Percentiles rank a stretch among this genome's conserved stretches.
Evolutionary conservation across 2,888 invertebrate species (phyloP).

Genomic region (Cantharis flavilabris): DNA sequence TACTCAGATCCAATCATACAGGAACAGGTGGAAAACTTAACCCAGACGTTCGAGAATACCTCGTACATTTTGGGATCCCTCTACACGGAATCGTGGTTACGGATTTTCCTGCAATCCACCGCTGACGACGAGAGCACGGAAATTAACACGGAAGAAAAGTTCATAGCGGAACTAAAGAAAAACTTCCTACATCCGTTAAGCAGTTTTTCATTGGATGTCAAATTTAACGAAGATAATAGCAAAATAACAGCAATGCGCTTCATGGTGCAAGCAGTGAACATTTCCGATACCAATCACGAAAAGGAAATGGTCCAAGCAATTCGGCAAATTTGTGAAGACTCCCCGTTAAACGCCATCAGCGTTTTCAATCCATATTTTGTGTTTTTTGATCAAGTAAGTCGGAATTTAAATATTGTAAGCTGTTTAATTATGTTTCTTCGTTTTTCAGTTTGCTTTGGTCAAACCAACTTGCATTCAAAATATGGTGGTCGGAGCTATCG

Average conservation of each 20-base stretch:
- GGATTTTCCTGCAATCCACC: slow-evolving; percentile 79
- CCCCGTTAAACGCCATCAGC: slow-evolving; percentile 81
- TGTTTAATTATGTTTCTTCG: slow-evolving; percentile 33
- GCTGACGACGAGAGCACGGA: slow-evolving; percentile 78
- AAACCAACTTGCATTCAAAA: slow-evolving; percentile 87
- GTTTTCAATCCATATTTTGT: slow-evolving; percentile 96
- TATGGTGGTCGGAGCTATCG: slow-evolving; percentile 84
- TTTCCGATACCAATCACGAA: slow-evolving; percentile 87
- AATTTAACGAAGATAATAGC: slow-evolving; percentile 75
- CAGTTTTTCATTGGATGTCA: slow-evolving; percentile 82
- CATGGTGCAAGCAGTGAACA: slow-evolving; percentile 85
- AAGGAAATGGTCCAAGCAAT: slow-evolving; percentile 88
- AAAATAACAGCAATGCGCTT: slow-evolving; percentile 83
- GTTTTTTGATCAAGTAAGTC: slow-evolving; percentile 83
- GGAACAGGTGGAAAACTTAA: slow-evolving; percentile 77
- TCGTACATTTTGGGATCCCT: slow-evolving; percentile 77
- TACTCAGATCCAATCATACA: slow-evolving; percentile 81
- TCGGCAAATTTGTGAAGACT: slow-evolving; percentile 74
- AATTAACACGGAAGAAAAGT: slow-evolving; percentile 72
- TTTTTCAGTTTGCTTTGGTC: slow-evolving; percentile 84
- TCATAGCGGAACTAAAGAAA: slow-evolving; percentile 72
- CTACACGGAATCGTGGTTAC: slow-evolving; percentile 88
- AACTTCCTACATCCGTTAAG: slow-evolving; percentile 75
- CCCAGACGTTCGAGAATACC: slow-evolving; percentile 77
- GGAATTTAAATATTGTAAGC: background rate